phyloP scores from a whole-genome alignment of 2,113 vertebrate genomes.

The Scomber scombrus region DNA sequence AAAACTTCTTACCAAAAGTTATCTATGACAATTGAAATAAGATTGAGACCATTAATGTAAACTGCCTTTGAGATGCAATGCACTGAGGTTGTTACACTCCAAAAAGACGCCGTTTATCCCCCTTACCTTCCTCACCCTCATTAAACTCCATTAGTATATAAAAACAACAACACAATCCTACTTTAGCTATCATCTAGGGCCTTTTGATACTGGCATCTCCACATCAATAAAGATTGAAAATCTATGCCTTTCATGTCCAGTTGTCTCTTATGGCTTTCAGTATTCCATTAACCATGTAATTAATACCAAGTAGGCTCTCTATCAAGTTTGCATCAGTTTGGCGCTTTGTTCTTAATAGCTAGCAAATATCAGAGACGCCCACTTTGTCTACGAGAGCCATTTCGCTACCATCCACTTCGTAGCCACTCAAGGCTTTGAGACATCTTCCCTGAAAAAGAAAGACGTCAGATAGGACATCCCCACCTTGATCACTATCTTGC shows the following conservation, averaged over 20 bases:
- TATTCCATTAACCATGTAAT: constrained; percentile 86
- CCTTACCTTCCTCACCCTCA: constrained; percentile 26
- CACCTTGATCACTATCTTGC: constrained; percentile 54
- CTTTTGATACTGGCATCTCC: constrained; percentile 71
- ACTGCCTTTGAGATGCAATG: neutral
- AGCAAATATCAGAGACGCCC: constrained; percentile 78
- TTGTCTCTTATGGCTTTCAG: constrained; percentile 82
- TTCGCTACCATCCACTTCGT: constrained; percentile 59
- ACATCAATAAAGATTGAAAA: constrained; percentile 78
- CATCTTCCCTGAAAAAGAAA: constrained; percentile 43
- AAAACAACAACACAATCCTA: constrained; percentile 56
- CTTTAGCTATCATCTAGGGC: constrained; percentile 48
- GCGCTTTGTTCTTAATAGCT: constrained; percentile 84
- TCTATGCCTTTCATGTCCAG: constrained; percentile 81
- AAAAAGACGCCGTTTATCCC: constrained; percentile 37
- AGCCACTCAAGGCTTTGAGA: constrained; percentile 75
- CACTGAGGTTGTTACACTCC: neutral
- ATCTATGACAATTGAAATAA: neutral
- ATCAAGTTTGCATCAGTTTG: constrained; percentile 81
- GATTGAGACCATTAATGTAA: constrained; percentile 14
- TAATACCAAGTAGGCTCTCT: constrained; percentile 85
- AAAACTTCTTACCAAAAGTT: too few relatives aligned
- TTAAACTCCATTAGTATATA: constrained; percentile 51
- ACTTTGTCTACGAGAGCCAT: constrained; percentile 73
- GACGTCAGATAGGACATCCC: constrained; percentile 56